Conservation (phyloP, 1,140 invertebrate genomes). For the Euwallacea similis region DNA sequence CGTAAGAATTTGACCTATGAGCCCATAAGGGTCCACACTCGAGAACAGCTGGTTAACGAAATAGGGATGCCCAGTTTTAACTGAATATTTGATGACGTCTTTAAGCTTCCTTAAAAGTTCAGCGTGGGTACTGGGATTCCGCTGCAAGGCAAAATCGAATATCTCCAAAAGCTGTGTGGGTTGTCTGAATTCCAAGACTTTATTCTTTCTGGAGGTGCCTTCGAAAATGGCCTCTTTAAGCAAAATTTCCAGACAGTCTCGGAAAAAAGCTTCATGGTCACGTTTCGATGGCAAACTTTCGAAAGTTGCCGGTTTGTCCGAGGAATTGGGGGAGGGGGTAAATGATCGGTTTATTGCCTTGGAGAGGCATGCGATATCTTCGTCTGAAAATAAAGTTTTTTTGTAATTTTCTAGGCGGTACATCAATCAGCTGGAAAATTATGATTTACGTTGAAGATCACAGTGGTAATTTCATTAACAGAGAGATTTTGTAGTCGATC, state of each 20-base stretch:
- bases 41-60: constrained; percentile 87
- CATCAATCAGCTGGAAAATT: no score
- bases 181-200: constrained; percentile 75
- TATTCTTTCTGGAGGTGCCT: constrained; percentile 66
- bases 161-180: constrained; percentile 66
- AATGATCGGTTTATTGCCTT: constrained; percentile 7
- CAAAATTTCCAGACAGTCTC: constrained; percentile 69
- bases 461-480: no score
- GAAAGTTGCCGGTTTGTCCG: constrained; percentile 39
- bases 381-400: constrained; percentile 31
- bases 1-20: constrained; percentile 82
- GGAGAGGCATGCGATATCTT: constrained; percentile 34
- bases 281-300: constrained; percentile 59
- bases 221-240: constrained; percentile 75
- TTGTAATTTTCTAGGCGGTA: neutral
- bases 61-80: constrained; percentile 85
- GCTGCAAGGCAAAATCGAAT: constrained; percentile 68
- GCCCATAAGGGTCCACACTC: constrained; percentile 81
- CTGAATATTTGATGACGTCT: constrained; percentile 75
- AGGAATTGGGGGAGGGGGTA: neutral
- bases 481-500: no score
- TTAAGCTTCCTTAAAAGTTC: constrained; percentile 66
- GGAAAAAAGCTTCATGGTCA: constrained; percentile 72
- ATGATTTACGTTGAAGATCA: no score
- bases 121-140: constrained; percentile 64